Base-by-base conservation (phyloP, 2,113 vertebrate species). In the Blennius ocellaris region DNA sequence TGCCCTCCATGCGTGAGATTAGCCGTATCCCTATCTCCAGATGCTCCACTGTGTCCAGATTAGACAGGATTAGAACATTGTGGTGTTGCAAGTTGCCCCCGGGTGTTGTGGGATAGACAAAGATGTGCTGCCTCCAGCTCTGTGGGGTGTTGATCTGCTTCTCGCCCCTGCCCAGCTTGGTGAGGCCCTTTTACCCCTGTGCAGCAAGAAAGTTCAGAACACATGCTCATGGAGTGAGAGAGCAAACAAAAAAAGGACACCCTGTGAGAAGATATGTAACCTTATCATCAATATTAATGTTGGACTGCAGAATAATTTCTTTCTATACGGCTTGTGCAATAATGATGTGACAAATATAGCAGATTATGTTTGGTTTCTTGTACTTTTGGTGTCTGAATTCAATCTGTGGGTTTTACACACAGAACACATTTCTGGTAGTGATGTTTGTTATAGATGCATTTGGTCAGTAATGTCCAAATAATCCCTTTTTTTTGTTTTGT, bases 21-120 rank as follows among this genome's bases (percentile, higher is more conserved):
- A 92, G 79, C 85, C 87, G 74, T 93, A 92, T 92, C 90, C 89
- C 73, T 88, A 84, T 93, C 89, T 90, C 80, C 89, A 92, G 83
- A 84, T 91, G 87, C 88, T 90, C 83, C 77, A 45, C 86, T 84
- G 89, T 90, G 88, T 89, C 78, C 85, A 93, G 93, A 93, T 94
- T 92, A 93, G 86, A 81, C 80, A 72, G 92, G 91, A 93, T 94
- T 93, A 94, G 87, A 85, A 87, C 45, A 52, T 70, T 82, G 80
- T 78, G 76, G 76, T 43, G 69, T 86, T 82, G 74, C 68, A 75
- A 77, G 83, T 81, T 72, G 69, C 85, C 83, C 69, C 75, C 39
- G 75, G 82, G 84, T 86, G 68, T 84, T 86, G 21, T 65, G 76
- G 64, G 65, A 58, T 70, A 86, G 73, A 86, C 84, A 86, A 79